Base-by-base conservation (phyloP, 2,888 invertebrate species). In the Dascillus cervinus region DNA sequence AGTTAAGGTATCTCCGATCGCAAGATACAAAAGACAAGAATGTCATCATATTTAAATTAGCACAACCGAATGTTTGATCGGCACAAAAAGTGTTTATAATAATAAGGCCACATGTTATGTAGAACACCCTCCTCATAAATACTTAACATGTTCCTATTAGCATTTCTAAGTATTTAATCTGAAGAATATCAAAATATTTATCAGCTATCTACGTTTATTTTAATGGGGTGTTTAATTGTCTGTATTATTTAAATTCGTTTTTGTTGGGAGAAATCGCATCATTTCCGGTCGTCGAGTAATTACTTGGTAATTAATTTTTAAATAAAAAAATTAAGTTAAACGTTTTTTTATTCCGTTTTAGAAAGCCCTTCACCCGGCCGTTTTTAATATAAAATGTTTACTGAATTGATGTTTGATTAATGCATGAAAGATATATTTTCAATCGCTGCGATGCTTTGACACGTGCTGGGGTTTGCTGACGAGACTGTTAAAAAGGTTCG, bases 201-300 rank as follows among this genome's bases (percentile, higher is more conserved):
- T 56, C 53, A 43, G 41, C 43, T 47, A 50, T 49, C 39, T n/a
- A 37, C 44, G 43, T 41, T 44, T 44, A 49, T 51, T 53, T 53
- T 53, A 56, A 56, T 54, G 45, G 56, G 55, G 55, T 55, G 56
- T 55, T 56, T 59, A 58, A 59, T 59, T 58, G 56, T 56, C 54
- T 52, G 55, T 57, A 53, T 46, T 56, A 51, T 55, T 54, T 50
- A 52, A 53, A 53, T 51, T 45, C 44, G 43, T 47, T 46, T 38
- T 41, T 37, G 40, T 34, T 36, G 29, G 28, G 32, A 50, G 50
- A 56, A 56, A 56, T 56, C 56, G 55, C 40, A 43, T 50, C 53
- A 50, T 48, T 53, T 56, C 55, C 54, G 46, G 50, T 46, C 34
- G 34, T 39, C 37, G 41, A 41, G 29, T 45, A 49, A 46, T 52